phyloP scores from a whole-genome alignment of 2,797 vertebrate genomes.

The Chelmon rostratus region DNA sequence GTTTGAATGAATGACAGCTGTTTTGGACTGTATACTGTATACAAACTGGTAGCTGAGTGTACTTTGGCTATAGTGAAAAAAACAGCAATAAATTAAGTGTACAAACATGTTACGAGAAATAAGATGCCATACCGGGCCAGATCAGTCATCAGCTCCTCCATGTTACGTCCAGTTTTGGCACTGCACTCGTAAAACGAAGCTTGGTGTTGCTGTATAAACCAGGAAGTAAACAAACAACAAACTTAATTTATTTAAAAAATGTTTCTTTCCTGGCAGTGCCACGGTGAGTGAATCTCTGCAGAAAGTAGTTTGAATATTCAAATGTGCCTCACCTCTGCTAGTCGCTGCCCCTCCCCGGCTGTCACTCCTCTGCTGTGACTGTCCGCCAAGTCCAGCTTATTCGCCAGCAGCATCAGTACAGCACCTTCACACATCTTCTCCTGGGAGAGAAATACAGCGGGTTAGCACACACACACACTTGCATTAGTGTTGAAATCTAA shows the following conservation, averaged over 20 bases:
- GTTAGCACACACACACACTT: not conserved
- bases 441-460: slow-evolving; percentile 64
- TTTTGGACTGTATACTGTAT: not conserved
- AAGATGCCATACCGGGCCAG: slow-evolving; percentile 83
- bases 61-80: not conserved
- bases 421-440: slow-evolving; percentile 83
- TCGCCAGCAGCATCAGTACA: slow-evolving; percentile 87
- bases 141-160: slow-evolving; percentile 85
- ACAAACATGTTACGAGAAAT: slow-evolving; percentile 7
- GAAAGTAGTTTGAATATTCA: slow-evolving; percentile 47
- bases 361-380: slow-evolving; percentile 73
- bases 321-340: slow-evolving; percentile 83
- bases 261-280: not conserved
- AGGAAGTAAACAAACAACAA: not conserved
- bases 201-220: slow-evolving; percentile 83
- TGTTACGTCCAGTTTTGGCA: slow-evolving; percentile 83
- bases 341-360: slow-evolving; percentile 78
- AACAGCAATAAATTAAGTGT: not conserved
- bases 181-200: slow-evolving; percentile 91
- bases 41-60: not conserved
- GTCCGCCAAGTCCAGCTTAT: slow-evolving; percentile 82
- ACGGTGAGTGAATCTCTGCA: slow-evolving; percentile 29
- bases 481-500: not conserved
- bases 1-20: not conserved
- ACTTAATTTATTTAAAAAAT: not conserved